Conservation (phyloP, 35 echinoderm and acorn worm species). For the Ptychodera flava region DNA sequence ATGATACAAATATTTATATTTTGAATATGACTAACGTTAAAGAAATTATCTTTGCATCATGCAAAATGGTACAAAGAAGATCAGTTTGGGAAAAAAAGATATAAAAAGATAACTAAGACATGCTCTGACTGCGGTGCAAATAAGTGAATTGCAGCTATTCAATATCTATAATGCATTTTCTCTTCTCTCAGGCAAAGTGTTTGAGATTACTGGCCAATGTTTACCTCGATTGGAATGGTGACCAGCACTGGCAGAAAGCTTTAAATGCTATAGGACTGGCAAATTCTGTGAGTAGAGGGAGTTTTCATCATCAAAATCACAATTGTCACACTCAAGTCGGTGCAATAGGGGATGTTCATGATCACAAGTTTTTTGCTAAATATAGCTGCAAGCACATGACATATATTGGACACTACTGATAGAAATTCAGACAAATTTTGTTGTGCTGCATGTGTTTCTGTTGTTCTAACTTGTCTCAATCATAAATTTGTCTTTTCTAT, state of each 20-base stretch:
- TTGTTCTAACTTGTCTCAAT: no score
- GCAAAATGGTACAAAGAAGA: neutral
- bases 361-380: no score
- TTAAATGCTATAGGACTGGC: constrained; percentile 92
- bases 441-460: no score
- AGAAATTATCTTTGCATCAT: neutral
- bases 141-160: neutral
- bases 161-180: neutral
- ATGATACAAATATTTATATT: neutral
- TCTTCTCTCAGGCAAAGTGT: constrained; percentile 44
- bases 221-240: constrained; percentile 85
- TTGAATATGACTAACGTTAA: neutral
- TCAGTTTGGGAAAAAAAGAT: neutral
- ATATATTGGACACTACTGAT: no score
- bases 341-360: no score
- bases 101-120: neutral
- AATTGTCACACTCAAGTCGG: no score
- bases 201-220: constrained; percentile 71
- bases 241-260: constrained; percentile 79
- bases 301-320: no score
- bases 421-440: no score
- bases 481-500: no score
- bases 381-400: no score
- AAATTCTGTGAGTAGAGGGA: constrained; percentile 69
- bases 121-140: neutral